Evolutionary conservation across 2,797 vertebrate genomes (phyloP), one percentile per base, ranked within the genome.

Genomic region (Orestias chungarensis): DNA sequence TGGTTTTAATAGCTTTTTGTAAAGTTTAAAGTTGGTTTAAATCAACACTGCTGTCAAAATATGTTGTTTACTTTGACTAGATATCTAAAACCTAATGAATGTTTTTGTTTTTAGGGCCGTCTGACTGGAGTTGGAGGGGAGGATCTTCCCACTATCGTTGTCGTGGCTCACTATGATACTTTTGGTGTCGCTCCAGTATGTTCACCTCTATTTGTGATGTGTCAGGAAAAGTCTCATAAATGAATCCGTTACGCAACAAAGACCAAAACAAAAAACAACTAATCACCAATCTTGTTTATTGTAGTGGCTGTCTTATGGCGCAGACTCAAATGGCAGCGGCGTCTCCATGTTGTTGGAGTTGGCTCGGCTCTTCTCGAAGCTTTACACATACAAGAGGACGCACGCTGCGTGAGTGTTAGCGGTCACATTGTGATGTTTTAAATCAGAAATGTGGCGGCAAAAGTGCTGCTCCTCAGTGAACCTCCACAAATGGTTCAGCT

Each of bases 321-420:
- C 98, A 0, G 97, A 99, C 92, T 99, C 97, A 4, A 99, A 99
- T 0, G 98, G 95, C 3, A 99, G 98, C 0, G 98, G 98, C 0
- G 93, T 99, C 66, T 96, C 97, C 0, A 94, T 98, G 87, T 90
- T 99, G 8, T 89, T 99, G 64, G 98, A 99, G 86, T 94, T 99
- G 31, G 97, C 98, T 20, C 95, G 98, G 18, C 96, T 99, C 61
- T 99, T 99, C 90, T 99, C 98, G 0, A 93, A 96, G 57, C 96
- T 99, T 46, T 99, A 99, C 87, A 99, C 97, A 20, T 98, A 98
- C 90, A 97, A 98, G 83, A 96, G 98, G 75, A 99, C 98, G 10
- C 98, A 98, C 0, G 97, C 97, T 0, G 97, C 95, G 98, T 99
- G 79, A 95, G 95, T 67, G 29, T 33, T 40, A n/a, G 62, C 0